phyloP scores from a whole-genome alignment of 2,113 vertebrate genomes.

The Cynocephalus volans region DNA sequence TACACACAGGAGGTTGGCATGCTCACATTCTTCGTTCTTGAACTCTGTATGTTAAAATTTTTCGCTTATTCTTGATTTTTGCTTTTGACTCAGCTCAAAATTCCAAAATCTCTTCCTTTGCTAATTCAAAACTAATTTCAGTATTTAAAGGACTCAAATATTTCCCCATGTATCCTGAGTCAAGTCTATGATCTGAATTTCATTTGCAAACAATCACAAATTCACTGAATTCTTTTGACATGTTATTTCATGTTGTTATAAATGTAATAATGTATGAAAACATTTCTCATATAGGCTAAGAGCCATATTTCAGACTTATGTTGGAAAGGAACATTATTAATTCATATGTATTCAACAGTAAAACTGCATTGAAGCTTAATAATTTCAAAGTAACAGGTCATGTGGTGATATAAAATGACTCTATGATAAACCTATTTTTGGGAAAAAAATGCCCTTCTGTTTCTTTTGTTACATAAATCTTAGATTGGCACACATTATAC shows the following conservation, averaged over 20 bases:
- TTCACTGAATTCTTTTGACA: not conserved
- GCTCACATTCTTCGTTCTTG: not conserved
- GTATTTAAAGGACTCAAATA: not conserved
- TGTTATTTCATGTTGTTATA: not conserved
- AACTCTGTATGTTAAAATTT: not conserved
- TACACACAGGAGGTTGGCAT: rapidly evolving
- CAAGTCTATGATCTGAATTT: slow-evolving; percentile 8
- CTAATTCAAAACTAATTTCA: slow-evolving; percentile 20
- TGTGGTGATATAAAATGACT: not conserved
- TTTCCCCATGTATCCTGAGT: not conserved
- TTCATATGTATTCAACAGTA: not conserved
- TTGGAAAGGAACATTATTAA: not conserved
- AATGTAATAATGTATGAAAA: not conserved
- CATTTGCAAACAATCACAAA: slow-evolving; percentile 32
- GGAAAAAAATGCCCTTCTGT: not conserved
- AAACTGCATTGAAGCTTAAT: not conserved
- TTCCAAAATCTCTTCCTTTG: not conserved
- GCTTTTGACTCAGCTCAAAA: not conserved
- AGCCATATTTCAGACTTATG: not conserved
- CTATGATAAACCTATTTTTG: not conserved
- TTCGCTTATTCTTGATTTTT: not conserved
- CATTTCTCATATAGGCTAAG: not conserved
- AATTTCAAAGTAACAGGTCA: not conserved
- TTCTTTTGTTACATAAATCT: not conserved
- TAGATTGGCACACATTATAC: not conserved